These are phyloP conservation scores for Coelinius sp. DNA, from an alignment of 2,888 invertebrate genomes.

Conservation along the genomic window DNA sequence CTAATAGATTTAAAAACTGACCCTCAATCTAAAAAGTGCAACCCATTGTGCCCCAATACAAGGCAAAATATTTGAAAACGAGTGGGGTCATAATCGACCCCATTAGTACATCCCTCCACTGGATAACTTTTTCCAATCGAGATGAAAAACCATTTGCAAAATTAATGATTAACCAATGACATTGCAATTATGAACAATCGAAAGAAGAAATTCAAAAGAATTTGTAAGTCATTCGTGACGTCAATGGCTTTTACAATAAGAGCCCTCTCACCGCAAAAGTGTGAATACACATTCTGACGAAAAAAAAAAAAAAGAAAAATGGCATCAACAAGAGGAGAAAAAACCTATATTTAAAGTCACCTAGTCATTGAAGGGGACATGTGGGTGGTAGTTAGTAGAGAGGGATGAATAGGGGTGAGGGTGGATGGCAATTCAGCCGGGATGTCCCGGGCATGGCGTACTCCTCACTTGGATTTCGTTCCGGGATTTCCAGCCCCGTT, in stretches of 20 bases:
- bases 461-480: conserved; percentile 47
- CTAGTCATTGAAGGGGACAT: conserved; percentile 2
- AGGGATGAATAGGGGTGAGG: not conserved
- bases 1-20: too few species aligned
- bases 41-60: too few species aligned
- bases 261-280: not conserved
- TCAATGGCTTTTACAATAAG: not conserved
- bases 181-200: too few species aligned
- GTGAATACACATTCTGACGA: not conserved
- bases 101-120: too few species aligned
- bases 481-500: conserved; percentile 62
- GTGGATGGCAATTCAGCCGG: conserved; percentile 49
- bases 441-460: conserved; percentile 55
- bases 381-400: conserved; percentile 1
- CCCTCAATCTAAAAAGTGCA: too few species aligned
- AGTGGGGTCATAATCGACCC: too few species aligned
- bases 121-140: too few species aligned
- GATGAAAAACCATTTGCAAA: too few species aligned
- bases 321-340: conserved; percentile 3
- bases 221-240: too few species aligned
- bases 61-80: too few species aligned
- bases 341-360: conserved; percentile 3
- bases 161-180: too few species aligned
- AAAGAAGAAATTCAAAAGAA: too few species aligned
- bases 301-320: conserved; percentile 14